A percentile compares a stretch with the other conserved stretches of the same genome.
These are phyloP conservation scores for Prolemur simus DNA, from an alignment of 2,113 vertebrate species.

Conservation along the genomic window DNA sequence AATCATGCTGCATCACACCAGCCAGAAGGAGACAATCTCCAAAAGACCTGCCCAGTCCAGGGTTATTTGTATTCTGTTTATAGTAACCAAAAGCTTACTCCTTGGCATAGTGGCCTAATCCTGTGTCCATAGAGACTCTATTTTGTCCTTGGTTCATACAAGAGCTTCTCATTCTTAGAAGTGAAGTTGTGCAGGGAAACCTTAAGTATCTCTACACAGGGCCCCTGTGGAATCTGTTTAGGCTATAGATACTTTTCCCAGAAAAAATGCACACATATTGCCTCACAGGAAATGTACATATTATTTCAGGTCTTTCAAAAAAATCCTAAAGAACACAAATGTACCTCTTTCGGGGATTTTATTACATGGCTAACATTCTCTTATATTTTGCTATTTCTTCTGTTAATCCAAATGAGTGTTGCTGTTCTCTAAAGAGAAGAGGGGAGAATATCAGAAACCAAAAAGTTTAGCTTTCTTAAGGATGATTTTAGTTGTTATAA, in stretches of 20 bases:
- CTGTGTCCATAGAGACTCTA: neutral
- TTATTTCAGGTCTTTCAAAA: conserved; percentile 3
- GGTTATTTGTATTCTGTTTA: neutral
- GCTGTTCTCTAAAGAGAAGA: neutral
- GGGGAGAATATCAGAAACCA: neutral
- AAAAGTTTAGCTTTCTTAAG: neutral
- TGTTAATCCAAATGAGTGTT: neutral
- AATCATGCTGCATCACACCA: neutral
- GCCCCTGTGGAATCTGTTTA: neutral
- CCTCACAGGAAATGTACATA: neutral
- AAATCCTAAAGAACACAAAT: neutral
- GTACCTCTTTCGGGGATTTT: neutral
- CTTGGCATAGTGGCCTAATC: neutral
- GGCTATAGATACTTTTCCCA: neutral
- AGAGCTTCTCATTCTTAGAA: neutral
- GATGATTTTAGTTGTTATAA: neutral
- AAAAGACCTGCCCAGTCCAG: neutral
- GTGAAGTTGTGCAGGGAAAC: neutral
- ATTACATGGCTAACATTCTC: neutral
- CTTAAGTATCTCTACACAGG: neutral
- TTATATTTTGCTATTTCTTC: neutral
- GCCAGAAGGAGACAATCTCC: neutral
- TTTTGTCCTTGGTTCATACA: neutral
- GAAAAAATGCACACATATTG: neutral
- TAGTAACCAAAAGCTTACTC: neutral